Evolutionary conservation across 2,797 vertebrate genomes (phyloP).

Genomic region (Malurus splendens): DNA sequence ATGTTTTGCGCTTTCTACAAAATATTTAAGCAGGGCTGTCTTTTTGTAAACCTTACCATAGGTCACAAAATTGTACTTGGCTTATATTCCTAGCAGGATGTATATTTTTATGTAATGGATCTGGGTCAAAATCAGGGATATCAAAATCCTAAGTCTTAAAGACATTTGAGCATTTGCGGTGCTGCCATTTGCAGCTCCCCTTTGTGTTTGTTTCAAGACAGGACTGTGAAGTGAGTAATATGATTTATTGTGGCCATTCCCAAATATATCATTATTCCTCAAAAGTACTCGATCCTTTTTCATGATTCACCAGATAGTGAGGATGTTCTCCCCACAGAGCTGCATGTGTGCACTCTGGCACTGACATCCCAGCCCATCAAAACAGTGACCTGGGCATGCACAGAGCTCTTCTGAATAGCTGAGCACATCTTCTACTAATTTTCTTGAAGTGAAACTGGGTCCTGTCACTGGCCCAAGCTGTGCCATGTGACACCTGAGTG

Average conservation of each 20-base stretch:
- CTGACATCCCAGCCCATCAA: not conserved
- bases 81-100: not conserved
- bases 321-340: not conserved
- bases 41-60: not conserved
- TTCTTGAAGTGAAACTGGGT: not conserved
- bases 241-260: not conserved
- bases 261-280: not conserved
- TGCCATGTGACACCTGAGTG: not conserved
- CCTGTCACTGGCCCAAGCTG: accelerated
- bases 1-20: not conserved
- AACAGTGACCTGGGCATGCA: not conserved
- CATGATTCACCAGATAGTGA: not conserved
- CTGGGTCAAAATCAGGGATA: not conserved
- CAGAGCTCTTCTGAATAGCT: not conserved
- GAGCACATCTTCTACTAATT: not conserved
- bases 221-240: not conserved
- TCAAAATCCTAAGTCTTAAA: not conserved
- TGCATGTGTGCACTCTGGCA: accelerated
- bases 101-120: not conserved
- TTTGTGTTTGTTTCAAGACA: slow-evolving; percentile 37
- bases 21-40: not conserved
- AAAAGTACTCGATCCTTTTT: not conserved
- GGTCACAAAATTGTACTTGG: not conserved
- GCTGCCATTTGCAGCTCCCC: not conserved
- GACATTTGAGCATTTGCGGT: not conserved